Evolutionary conservation across 2,888 invertebrate genomes (phyloP).

Genomic region (Phania funesta): DNA sequence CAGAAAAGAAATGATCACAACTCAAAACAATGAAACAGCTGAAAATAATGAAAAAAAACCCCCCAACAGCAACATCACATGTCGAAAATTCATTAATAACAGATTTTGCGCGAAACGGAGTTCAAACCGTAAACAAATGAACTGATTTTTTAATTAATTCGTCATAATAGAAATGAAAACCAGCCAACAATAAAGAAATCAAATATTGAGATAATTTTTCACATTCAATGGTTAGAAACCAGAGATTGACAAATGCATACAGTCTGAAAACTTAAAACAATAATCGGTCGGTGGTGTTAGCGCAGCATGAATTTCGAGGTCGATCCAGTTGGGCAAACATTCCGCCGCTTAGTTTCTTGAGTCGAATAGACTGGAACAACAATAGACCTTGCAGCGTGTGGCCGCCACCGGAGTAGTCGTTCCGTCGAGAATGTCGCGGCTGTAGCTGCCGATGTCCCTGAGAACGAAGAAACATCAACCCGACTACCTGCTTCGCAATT

Average conservation of each 20-base stretch:
- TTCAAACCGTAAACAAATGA: slow-evolving; percentile 13
- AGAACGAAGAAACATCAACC: too few species aligned
- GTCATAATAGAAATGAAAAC: slow-evolving; percentile 16
- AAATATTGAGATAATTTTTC: slow-evolving; percentile 32
- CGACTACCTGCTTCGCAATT: too few species aligned
- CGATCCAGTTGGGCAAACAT: too few species aligned
- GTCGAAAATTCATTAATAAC: slow-evolving; percentile 39
- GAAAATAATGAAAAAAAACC: background rate
- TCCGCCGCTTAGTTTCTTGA: too few species aligned
- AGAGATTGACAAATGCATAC: background rate
- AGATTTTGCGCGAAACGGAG: background rate
- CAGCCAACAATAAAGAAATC: slow-evolving; percentile 28
- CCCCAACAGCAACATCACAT: background rate
- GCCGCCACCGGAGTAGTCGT: too few species aligned
- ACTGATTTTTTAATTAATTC: slow-evolving; percentile 53
- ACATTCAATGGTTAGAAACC: slow-evolving; percentile 26
- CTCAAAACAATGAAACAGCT: slow-evolving; percentile 20
- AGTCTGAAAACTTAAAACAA: background rate
- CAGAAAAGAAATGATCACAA: background rate
- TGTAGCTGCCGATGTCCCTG: too few species aligned
- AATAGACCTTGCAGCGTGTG: too few species aligned
- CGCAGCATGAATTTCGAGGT: too few species aligned
- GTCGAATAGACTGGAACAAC: too few species aligned
- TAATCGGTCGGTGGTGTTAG: too few species aligned
- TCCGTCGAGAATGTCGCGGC: too few species aligned